phyloP scores from a whole-genome alignment of 2,113 vertebrate genomes.

The Scalopus aquaticus region DNA sequence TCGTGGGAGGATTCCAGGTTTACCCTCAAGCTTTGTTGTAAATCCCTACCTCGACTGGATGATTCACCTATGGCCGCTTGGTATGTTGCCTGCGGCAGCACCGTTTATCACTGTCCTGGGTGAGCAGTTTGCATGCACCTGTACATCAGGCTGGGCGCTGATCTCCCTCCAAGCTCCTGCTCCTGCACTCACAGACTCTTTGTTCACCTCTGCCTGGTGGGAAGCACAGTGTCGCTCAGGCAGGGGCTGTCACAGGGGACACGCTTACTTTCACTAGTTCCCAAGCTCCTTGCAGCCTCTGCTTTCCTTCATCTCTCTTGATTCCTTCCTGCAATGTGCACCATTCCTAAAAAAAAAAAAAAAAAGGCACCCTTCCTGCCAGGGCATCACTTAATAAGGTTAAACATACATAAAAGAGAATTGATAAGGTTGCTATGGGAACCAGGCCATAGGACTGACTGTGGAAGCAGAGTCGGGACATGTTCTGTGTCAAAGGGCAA shows the following conservation, averaged over 20 bases:
- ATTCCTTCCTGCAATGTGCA: neutral
- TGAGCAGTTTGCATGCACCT: neutral
- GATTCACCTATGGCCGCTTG: neutral
- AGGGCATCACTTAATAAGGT: too few species aligned
- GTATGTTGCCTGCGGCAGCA: neutral
- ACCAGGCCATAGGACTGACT: too few species aligned
- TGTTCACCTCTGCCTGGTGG: neutral
- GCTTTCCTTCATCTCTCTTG: neutral
- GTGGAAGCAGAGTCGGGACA: too few species aligned
- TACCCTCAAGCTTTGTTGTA: neutral
- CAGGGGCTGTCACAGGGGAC: too few species aligned
- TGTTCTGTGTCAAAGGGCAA: too few species aligned
- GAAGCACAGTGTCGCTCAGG: too few species aligned
- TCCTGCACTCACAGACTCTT: neutral
- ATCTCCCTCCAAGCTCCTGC: neutral
- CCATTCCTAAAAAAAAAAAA: neutral
- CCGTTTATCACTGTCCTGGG: neutral
- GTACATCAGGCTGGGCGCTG: too few species aligned
- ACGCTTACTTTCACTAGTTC: neutral
- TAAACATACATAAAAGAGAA: too few species aligned
- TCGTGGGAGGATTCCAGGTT: neutral
- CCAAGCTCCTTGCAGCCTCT: neutral
- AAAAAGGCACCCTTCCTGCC: neutral
- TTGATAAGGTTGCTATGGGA: too few species aligned
- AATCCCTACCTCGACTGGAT: neutral